Evolutionary conservation across 1,140 invertebrate genomes (phyloP), one percentile per base, ranked within the genome.

Genomic region (Chironomus tepperi): DNA sequence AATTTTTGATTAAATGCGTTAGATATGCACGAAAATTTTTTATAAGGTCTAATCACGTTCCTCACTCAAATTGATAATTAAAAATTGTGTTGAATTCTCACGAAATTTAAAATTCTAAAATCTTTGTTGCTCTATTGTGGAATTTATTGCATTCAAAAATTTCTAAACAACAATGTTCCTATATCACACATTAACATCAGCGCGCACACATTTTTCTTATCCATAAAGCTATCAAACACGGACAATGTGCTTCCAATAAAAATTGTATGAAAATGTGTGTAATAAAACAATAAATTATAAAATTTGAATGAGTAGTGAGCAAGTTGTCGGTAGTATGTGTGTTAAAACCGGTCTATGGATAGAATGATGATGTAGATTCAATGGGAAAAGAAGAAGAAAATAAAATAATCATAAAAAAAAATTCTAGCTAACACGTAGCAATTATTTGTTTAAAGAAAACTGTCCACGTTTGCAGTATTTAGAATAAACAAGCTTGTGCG

Each of bases 381-480:
- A 34, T 5, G 24, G n/a, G 1, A 34, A 34, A 57, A 70, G n/a
- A 67, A 18, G 16, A 21, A 19, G 65, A 70, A 34, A 70, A 70
- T 19, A 70, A 70, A 70, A 70, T 70, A 70, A 18, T 15, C 9
- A 21, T 70, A 70, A n/a, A 70, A n/a, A n/a, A n/a, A 57, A n/a
- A 57, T 57, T 57, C 47, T 57, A 57, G 12, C 47, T n/a, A 57
- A 57, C 47, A 57, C 47, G 47, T 57, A 57, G 47, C 47, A 57
- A 57, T 57, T 57, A 57, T 57, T 57, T 57, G 65, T 70, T 70
- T 7, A 8, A 19, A 70, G 19, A 70, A 70, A 70, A 70, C 9
- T 70, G 65, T 70, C 65, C 65, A 70, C 65, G 65, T 70, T 70
- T 70, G 65, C 65, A 70, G 19, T 70, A 70, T 12, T 12, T n/a